A percentile compares a stretch with the other conserved stretches of the same genome.
phyloP scores from a whole-genome alignment of 1,140 invertebrate genomes.

The Formica exsecta region DNA sequence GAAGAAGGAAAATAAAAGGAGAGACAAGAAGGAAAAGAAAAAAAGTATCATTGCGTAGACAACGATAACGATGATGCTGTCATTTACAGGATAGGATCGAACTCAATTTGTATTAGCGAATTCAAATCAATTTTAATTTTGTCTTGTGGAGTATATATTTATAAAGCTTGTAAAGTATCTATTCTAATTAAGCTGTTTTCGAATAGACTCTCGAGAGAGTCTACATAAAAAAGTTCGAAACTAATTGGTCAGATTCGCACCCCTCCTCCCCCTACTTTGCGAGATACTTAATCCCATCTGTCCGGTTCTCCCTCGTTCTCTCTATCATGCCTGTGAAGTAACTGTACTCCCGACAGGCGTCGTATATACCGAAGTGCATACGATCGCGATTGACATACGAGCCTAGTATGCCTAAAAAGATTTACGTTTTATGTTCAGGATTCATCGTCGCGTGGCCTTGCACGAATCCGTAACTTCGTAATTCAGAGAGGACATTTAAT shows the following conservation, averaged over 20 bases:
- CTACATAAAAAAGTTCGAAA: not conserved
- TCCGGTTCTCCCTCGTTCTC: not conserved
- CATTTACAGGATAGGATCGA: not conserved
- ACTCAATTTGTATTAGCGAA: not conserved
- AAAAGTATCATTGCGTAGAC: not conserved
- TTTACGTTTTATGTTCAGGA: not conserved
- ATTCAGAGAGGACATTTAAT: slow-evolving; percentile 24
- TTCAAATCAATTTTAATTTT: not conserved
- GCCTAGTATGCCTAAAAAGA: slow-evolving; percentile 27
- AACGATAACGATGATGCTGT: not conserved
- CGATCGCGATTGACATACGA: slow-evolving; percentile 41
- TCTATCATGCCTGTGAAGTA: slow-evolving; percentile 15
- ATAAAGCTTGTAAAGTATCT: not conserved
- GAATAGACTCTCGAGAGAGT: too few relatives aligned
- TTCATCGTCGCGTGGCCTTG: not conserved
- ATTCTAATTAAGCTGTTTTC: too few relatives aligned
- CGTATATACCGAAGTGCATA: not conserved
- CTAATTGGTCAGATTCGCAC: slow-evolving; percentile 13
- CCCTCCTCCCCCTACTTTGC: not conserved
- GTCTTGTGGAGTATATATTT: not conserved
- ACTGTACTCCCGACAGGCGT: slow-evolving; percentile 14
- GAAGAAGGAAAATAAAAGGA: not conserved
- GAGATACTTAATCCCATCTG: slow-evolving; percentile 20
- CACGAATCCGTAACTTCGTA: slow-evolving; percentile 4
- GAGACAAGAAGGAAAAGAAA: too few relatives aligned